Percentiles rank a stretch among this genome's conserved stretches.
Conservation (phyloP, 2,888 invertebrate genomes). For the Tholera decimalis region DNA sequence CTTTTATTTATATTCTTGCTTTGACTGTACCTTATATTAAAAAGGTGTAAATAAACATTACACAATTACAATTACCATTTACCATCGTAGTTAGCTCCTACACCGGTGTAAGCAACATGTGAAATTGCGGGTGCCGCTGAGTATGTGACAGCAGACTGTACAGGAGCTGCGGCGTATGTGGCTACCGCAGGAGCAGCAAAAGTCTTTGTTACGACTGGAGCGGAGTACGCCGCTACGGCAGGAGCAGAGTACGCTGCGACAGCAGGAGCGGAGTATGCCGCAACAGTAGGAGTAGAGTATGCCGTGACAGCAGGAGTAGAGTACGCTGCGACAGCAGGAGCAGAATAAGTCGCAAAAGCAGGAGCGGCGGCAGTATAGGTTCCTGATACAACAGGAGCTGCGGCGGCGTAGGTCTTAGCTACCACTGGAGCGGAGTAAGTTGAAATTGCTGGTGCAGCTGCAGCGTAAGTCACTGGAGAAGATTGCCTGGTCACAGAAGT, state of each 20-base stretch:
- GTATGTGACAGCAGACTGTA: conserved; percentile 81
- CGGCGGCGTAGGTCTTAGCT: conserved; percentile 68
- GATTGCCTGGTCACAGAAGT: conserved; percentile 72
- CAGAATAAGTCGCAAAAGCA: conserved; percentile 32
- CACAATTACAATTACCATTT: conserved; percentile 63
- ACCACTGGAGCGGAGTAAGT: conserved; percentile 81
- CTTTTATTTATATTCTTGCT: conserved; percentile 28
- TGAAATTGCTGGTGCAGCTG: conserved; percentile 76
- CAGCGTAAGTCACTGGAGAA: conserved; percentile 70
- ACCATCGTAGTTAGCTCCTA: conserved; percentile 88
- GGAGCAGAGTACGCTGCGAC: conserved; percentile 71
- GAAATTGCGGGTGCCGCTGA: conserved; percentile 92
- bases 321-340: conserved; percentile 76
- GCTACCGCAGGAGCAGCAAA: conserved; percentile 81
- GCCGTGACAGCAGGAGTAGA: conserved; percentile 71
- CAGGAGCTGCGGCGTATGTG: conserved; percentile 81
- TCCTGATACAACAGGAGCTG: conserved; percentile 80
- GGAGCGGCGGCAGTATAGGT: conserved; percentile 67
- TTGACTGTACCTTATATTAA: conserved; percentile 28
- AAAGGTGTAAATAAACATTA: conserved; percentile 15
- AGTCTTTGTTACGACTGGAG: conserved; percentile 73
- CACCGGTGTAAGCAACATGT: conserved; percentile 92
- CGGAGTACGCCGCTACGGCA: conserved; percentile 27
- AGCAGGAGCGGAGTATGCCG: conserved; percentile 90
- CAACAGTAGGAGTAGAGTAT: conserved; percentile 80